Conservation (phyloP, 2,888 invertebrate species). For the Mystacides longicornis region DNA sequence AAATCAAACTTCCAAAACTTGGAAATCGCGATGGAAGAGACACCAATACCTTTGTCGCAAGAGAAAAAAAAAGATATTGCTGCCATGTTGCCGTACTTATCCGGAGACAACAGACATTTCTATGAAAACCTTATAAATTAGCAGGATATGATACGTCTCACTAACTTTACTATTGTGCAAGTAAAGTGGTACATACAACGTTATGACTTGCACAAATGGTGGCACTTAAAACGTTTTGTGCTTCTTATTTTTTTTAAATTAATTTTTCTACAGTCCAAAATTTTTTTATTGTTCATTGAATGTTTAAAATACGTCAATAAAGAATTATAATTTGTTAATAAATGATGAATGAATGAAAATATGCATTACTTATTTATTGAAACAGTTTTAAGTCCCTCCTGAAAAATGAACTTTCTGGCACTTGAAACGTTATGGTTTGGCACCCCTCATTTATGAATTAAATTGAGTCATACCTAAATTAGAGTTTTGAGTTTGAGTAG, state of each 20-base stretch:
- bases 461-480: no score
- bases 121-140: not conserved
- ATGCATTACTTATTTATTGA: no score
- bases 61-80: conserved; percentile 2
- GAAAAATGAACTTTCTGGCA: no score
- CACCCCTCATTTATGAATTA: no score
- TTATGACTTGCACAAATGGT: not conserved
- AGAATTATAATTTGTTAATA: not conserved
- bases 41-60: not conserved
- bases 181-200: not conserved
- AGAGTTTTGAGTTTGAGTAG: no score
- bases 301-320: not conserved
- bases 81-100: conserved; percentile 3
- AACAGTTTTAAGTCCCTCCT: no score
- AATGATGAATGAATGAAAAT: not conserved
- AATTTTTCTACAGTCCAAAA: no score
- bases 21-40: not conserved
- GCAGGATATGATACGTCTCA: not conserved
- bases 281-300: not conserved
- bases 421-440: no score
- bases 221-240: conserved; percentile 2
- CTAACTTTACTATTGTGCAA: conserved; percentile 2
- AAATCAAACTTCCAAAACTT: not conserved
- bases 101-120: not conserved
- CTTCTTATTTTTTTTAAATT: not conserved